phyloP scores from a whole-genome alignment of 2,888 invertebrate species.

The Lepetodrilus schrolli region DNA sequence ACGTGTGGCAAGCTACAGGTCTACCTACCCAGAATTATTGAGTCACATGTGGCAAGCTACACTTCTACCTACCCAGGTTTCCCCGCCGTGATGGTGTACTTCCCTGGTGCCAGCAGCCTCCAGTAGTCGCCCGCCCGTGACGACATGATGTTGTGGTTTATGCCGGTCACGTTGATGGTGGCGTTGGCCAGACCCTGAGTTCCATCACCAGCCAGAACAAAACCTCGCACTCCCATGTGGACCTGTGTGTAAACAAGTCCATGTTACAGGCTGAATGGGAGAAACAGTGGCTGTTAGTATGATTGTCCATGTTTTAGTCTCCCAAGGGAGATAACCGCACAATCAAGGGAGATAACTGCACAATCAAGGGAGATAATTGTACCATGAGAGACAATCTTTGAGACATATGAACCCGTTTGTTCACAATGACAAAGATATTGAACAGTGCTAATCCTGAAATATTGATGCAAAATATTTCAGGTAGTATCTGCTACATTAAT shows the following conservation, averaged over 20 bases:
- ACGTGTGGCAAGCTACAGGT: no score
- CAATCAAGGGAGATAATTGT: neutral
- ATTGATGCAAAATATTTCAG: no score
- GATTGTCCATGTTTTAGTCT: no score
- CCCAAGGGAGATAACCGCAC: no score
- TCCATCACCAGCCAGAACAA: slow-evolving; percentile 82
- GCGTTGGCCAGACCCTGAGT: slow-evolving; percentile 84
- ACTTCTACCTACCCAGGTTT: slow-evolving; percentile 60
- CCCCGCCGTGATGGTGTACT: slow-evolving; percentile 83
- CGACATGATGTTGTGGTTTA: slow-evolving; percentile 86
- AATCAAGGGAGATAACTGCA: no score
- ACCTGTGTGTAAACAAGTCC: no score
- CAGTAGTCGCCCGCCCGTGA: slow-evolving; percentile 92
- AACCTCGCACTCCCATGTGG: slow-evolving; percentile 89
- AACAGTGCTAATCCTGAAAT: no score
- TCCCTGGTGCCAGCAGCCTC: slow-evolving; percentile 92
- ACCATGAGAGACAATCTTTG: neutral
- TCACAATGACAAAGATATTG: no score
- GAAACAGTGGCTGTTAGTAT: no score
- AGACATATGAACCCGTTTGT: neutral
- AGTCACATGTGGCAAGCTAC: neutral
- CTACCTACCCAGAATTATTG: neutral
- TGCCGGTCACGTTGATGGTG: slow-evolving; percentile 84
- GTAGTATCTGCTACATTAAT: no score
- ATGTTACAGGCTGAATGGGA: no score